phyloP scores from a whole-genome alignment of 2,797 vertebrate species.

The Lepilemur septentrionalis region DNA sequence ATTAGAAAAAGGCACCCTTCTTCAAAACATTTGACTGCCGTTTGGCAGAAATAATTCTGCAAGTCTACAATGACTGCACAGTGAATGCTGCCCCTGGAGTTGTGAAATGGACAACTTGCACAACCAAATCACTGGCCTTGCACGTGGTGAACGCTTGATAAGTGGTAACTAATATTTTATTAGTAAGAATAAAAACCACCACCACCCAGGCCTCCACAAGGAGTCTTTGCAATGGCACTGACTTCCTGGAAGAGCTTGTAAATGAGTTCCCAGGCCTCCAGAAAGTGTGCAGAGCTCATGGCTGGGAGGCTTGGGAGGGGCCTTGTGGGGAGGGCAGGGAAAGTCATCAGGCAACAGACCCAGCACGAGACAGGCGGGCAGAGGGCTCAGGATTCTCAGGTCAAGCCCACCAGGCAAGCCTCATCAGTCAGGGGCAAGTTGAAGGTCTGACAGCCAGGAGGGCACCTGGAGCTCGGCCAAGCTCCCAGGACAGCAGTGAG shows the following conservation, averaged over 20 bases:
- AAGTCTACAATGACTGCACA: neutral
- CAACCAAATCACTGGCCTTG: neutral
- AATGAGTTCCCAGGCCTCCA: neutral
- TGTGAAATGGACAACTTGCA: neutral
- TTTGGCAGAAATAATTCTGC: neutral
- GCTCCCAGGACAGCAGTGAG: neutral
- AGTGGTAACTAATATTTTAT: neutral
- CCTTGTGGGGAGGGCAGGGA: neutral
- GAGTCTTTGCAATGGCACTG: neutral
- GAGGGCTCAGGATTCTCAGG: conserved; percentile 36
- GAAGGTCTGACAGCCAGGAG: conserved; percentile 56
- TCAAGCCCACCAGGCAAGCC: conserved; percentile 7
- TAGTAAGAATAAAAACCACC: neutral
- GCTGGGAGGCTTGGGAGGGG: neutral
- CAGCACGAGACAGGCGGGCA: conserved; percentile 15
- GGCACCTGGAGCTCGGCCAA: neutral
- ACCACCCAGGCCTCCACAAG: neutral
- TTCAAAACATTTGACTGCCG: neutral
- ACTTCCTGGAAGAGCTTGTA: neutral
- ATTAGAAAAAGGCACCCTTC: neutral
- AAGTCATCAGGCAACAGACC: neutral
- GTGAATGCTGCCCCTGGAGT: neutral
- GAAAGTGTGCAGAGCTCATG: neutral
- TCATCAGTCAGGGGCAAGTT: conserved; percentile 65
- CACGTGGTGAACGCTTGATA: neutral